phyloP scores from a whole-genome alignment of 2,113 vertebrate genomes.

The Carassius carassius region DNA sequence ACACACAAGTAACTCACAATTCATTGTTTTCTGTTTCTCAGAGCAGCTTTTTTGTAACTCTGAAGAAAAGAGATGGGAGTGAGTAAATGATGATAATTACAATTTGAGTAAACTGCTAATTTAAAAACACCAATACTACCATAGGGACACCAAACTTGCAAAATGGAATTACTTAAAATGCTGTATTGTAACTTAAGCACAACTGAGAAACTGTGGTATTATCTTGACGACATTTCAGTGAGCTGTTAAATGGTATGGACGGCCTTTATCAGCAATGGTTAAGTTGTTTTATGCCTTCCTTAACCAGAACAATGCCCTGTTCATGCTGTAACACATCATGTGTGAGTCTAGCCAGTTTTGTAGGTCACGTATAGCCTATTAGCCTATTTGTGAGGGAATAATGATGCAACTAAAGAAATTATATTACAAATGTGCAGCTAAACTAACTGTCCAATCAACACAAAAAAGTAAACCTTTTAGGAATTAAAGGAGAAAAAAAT shows the following conservation, averaged over 20 bases:
- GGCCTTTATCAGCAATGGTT: background rate
- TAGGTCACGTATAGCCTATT: background rate
- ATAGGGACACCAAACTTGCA: background rate
- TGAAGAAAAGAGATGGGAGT: no score
- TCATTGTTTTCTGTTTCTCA: background rate
- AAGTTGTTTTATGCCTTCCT: slow-evolving; percentile 7
- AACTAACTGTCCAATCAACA: background rate
- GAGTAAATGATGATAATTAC: background rate
- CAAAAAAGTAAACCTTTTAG: background rate
- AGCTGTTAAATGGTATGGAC: background rate
- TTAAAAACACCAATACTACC: background rate
- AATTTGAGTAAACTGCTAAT: background rate
- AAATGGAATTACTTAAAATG: background rate
- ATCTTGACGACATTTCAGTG: background rate
- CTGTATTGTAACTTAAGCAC: background rate
- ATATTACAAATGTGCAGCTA: background rate
- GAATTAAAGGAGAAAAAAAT: background rate
- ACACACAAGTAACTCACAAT: no score
- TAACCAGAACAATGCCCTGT: slow-evolving; percentile 14
- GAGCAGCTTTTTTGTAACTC: background rate
- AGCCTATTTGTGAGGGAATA: background rate
- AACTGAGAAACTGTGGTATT: background rate
- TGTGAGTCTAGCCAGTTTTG: background rate
- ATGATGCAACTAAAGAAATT: background rate
- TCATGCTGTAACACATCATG: background rate